Percentiles rank a stretch among this genome's conserved stretches.
Conservation (phyloP, 2,888 invertebrate species). For the Hydroisotoma schaefferi region DNA sequence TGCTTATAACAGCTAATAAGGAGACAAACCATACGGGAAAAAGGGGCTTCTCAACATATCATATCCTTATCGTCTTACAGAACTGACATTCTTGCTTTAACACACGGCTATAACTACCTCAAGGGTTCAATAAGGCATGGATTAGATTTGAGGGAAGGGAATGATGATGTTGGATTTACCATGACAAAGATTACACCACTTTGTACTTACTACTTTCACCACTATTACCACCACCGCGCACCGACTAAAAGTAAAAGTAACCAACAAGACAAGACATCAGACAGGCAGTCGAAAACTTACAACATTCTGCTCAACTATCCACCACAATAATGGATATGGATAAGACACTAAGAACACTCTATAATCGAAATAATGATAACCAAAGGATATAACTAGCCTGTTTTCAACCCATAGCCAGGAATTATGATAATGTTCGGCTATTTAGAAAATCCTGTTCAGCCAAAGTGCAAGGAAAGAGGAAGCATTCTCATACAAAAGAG, state of each 20-base stretch:
- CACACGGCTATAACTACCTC: too few species aligned
- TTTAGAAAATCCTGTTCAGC: constrained; percentile 15
- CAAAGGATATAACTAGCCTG: background rate
- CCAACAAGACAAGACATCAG: background rate
- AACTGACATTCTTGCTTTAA: constrained; percentile 4
- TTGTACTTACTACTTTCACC: constrained; percentile 19
- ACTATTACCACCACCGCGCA: background rate
- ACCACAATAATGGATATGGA: too few species aligned
- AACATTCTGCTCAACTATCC: background rate
- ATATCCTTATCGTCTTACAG: too few species aligned
- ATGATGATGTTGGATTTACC: background rate
- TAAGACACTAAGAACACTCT: background rate
- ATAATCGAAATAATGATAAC: background rate
- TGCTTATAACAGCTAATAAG: too few species aligned
- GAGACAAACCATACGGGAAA: too few species aligned
- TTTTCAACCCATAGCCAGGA: constrained; percentile 9
- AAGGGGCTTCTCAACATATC: constrained; percentile 3
- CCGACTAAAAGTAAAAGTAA: background rate
- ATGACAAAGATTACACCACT: constrained; percentile 17
- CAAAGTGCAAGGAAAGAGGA: too few species aligned
- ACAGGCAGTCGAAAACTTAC: background rate
- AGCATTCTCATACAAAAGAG: too few species aligned
- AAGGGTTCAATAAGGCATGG: constrained; percentile 15
- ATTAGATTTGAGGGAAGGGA: background rate
- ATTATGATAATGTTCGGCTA: constrained; percentile 17